Evolutionary conservation across 2,113 vertebrate genomes (phyloP).

Genomic region (Sander vitreus): DNA sequence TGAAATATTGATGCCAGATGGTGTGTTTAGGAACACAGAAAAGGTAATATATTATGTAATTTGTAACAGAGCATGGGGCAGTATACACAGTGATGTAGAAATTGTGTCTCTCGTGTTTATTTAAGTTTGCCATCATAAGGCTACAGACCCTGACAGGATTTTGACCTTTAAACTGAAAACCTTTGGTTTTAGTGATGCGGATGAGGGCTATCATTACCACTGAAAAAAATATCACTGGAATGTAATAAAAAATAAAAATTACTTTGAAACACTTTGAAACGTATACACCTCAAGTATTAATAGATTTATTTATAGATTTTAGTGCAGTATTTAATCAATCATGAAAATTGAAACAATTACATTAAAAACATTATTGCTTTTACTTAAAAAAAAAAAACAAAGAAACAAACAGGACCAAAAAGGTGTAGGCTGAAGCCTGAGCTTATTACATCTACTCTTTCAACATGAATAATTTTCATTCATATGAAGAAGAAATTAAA

Average conservation of each 20-base stretch:
- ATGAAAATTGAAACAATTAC: background rate
- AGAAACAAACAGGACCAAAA: too few relatives aligned
- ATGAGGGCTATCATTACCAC: too few relatives aligned
- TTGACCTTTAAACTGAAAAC: background rate
- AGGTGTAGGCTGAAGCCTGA: too few relatives aligned
- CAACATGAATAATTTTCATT: too few relatives aligned
- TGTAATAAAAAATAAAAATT: background rate
- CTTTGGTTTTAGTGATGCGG: background rate
- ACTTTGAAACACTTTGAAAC: background rate
- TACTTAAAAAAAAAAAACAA: too few relatives aligned
- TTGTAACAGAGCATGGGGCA: background rate
- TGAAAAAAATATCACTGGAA: too few relatives aligned
- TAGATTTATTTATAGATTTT: background rate
- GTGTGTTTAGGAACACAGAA: background rate
- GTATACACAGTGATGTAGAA: background rate
- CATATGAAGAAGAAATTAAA: too few relatives aligned
- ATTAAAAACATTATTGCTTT: too few relatives aligned
- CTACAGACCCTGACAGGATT: background rate
- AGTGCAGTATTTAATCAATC: background rate
- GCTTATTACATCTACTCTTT: too few relatives aligned
- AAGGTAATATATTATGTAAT: background rate
- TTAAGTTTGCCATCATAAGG: background rate
- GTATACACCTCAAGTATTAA: too few relatives aligned
- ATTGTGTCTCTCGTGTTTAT: background rate
- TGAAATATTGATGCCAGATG: background rate